These are phyloP conservation scores for Clytia hemisphaerica DNA, from an alignment of 30 jellyfish, hydroid and myxozoan genomes.

Conservation along the genomic window DNA sequence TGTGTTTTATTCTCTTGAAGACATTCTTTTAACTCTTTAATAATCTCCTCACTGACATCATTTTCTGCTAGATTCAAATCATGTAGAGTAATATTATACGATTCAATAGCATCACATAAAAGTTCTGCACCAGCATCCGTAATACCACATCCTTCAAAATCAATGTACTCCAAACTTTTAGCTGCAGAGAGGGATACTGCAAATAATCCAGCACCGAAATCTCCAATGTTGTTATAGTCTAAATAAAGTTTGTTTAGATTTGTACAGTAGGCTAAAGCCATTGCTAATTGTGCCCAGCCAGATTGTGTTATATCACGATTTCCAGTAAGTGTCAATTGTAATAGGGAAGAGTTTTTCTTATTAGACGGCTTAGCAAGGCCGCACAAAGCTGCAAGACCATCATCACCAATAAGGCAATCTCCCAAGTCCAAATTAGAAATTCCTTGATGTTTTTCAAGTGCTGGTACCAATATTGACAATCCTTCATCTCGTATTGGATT, in stretches of 20 bases:
- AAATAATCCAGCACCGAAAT: conserved; percentile 95
- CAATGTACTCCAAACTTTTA: conserved; percentile 46
- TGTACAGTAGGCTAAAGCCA: conserved; percentile 81
- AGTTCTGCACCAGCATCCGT: conserved; percentile 91
- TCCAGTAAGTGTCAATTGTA: conserved; percentile 85
- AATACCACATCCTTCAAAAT: conserved; percentile 84
- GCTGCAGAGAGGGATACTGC: conserved; percentile 93
- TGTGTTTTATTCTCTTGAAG: conserved; percentile 22
- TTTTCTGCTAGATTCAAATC: conserved; percentile 80
- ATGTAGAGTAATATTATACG: conserved; percentile 45
- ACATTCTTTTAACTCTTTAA: conserved; percentile 75
- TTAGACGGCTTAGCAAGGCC: conserved; percentile 34
- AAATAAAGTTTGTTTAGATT: conserved; percentile 57
- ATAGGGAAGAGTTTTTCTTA: conserved; percentile 34
- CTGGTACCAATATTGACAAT: conserved; percentile 54
- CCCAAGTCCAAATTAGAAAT: conserved; percentile 86
- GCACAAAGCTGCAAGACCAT: conserved; percentile 62
- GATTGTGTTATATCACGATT: conserved; percentile 71
- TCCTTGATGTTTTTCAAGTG: conserved; percentile 81
- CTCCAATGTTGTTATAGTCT: conserved; percentile 86
- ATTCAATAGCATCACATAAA: conserved; percentile 63
- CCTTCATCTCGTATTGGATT: conserved; percentile 96
- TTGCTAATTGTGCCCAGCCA: conserved; percentile 97
- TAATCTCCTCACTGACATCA: conserved; percentile 55
- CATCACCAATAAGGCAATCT: conserved; percentile 87